Percentiles rank a stretch among this genome's conserved stretches.
Evolutionary conservation across 2,797 vertebrate species (phyloP).

Genomic region (Sebastes kiyomatsui): DNA sequence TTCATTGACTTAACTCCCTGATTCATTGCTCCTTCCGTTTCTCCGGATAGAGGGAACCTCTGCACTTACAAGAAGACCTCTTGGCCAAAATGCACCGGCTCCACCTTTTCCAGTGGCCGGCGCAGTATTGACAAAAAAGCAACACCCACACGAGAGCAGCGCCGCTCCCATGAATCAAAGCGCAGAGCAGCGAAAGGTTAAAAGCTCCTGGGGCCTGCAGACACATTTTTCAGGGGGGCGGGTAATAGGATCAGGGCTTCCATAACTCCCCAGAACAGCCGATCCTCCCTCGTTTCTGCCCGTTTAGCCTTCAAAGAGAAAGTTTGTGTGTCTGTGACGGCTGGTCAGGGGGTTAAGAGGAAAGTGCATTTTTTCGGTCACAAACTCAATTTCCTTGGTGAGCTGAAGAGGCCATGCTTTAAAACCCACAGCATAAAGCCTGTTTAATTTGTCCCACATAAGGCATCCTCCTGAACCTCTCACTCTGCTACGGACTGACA

Average conservation of each 20-base stretch:
- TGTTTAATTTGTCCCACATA: conserved; percentile 81
- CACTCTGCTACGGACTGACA: conserved; percentile 37
- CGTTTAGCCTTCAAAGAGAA: conserved; percentile 83
- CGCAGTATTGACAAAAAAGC: conserved; percentile 53
- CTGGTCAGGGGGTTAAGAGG: conserved; percentile 77
- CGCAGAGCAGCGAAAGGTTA: conserved; percentile 81
- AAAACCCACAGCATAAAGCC: conserved; percentile 76
- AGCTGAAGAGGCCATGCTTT: conserved; percentile 79
- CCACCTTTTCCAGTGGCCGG: conserved; percentile 57
- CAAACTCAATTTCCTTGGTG: conserved; percentile 86
- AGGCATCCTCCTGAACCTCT: conserved; percentile 59
- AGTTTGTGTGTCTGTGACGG: conserved; percentile 80
- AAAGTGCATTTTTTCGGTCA: conserved; percentile 81
- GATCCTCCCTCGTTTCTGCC: conserved; percentile 81
- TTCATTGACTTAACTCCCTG: neutral
- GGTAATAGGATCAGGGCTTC: conserved; percentile 86
- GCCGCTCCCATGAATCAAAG: conserved; percentile 74
- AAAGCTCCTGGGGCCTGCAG: conserved; percentile 80
- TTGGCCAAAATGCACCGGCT: conserved; percentile 31
- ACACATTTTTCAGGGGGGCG: conserved; percentile 82
- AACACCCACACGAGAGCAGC: conserved; percentile 57
- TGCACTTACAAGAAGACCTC: conserved; percentile 24
- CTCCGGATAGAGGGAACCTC: conserved; percentile 35
- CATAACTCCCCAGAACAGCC: conserved; percentile 83
- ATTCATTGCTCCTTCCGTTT: neutral